Evolutionary conservation across 1,140 invertebrate genomes (phyloP), one percentile per base, ranked within the genome.

Genomic region (Ooceraea biroi): DNA sequence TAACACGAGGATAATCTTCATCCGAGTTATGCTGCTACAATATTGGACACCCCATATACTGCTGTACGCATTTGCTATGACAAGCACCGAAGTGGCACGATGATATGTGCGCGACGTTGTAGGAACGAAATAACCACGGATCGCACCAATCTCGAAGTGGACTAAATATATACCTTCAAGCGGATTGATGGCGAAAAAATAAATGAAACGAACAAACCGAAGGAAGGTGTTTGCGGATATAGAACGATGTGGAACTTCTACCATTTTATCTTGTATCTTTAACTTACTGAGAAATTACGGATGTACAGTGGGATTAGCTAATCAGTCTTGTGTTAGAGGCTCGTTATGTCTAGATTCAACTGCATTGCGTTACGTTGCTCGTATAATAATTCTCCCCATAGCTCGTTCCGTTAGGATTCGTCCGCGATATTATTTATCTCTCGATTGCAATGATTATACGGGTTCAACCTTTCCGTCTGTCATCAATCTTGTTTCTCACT

Each of bases 301-400:
- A 89, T 92, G 92, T 93, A 93, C 91, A 93, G 92, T 89, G 91
- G 91, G 91, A 93, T 93, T 94, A 94, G 93, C 94, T 94, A 94
- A 94, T 94, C 94, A 94, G 94, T 94, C 94, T 94, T 94, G 91
- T 94, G 92, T 93, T 94, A 92, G 92, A 94, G 94, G 94, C 93
- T 94, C 92, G 90, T 94, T 93, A 93, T 93, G 89, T 94, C 88
- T 94, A 94, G 55, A 84, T 83, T 88, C 66, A 73, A 83, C 60
- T 78, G 85, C 55, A 80, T 80, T 66, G 63, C 36, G 4, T 69
- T 83, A 80, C 86, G 73, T 88, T 68, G 74, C 69, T 84, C 55
- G 57, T 71, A 83, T 57, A 71, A 66, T 78, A 22, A 52, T n/a
- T 86, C 55, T 85, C 48, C 74, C 80, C 72, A 60, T 80, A 86